Evolutionary conservation across 92 coral and sea anemone species (phyloP).

Genomic region (Actinernus sp.): DNA sequence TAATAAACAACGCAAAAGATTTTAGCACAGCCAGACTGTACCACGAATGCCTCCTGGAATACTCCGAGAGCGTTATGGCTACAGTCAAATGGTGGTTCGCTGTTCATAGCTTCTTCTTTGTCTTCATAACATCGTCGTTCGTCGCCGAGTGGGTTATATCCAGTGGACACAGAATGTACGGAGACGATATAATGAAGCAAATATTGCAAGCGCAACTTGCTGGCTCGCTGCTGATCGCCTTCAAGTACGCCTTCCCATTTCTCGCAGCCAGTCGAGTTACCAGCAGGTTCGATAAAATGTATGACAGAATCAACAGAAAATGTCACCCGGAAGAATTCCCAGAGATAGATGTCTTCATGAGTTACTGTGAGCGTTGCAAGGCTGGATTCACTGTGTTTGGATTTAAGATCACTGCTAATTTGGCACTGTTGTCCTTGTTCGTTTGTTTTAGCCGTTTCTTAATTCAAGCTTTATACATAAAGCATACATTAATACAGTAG

Average conservation of each 20-base stretch:
- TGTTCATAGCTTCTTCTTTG: slow-evolving; percentile 54
- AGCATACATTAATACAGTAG: no score
- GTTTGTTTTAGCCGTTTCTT: no score
- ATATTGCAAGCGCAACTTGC: slow-evolving; percentile 51
- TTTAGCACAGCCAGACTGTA: slow-evolving; percentile 51
- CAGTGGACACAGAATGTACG: no score
- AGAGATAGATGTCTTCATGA: slow-evolving; percentile 62
- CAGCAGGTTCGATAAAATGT: slow-evolving; percentile 64
- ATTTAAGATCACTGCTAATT: slow-evolving; percentile 26
- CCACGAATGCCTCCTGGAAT: slow-evolving; percentile 62
- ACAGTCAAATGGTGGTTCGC: slow-evolving; percentile 54
- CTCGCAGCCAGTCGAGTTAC: no score
- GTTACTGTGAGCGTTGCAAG: slow-evolving; percentile 59
- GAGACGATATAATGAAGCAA: not conserved
- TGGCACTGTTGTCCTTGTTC: slow-evolving; percentile 67
- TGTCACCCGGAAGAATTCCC: slow-evolving; percentile 35
- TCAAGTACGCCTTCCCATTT: slow-evolving; percentile 77
- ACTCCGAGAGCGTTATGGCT: slow-evolving; percentile 46
- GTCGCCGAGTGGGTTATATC: slow-evolving; percentile 56
- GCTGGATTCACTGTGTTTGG: slow-evolving; percentile 63
- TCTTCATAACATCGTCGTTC: slow-evolving; percentile 39
- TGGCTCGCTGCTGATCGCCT: slow-evolving; percentile 59
- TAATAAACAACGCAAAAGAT: slow-evolving; percentile 31
- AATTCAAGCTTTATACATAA: no score
- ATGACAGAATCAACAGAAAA: slow-evolving; percentile 50